Evolutionary conservation across 2,888 invertebrate genomes (phyloP), one percentile per base, ranked within the genome.

Genomic region (Odontomyia ornata): DNA sequence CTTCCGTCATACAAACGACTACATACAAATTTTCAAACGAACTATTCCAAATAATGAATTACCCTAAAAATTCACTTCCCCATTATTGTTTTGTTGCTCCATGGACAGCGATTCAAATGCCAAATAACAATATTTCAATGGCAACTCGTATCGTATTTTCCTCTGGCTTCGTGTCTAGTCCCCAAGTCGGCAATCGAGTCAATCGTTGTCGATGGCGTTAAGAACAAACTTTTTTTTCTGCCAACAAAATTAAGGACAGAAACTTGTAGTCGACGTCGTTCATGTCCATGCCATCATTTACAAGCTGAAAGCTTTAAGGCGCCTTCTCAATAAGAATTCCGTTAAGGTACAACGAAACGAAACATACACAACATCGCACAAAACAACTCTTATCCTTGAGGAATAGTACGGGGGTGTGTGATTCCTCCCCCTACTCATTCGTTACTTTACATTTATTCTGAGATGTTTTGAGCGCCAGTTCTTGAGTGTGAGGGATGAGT

Each of bases 331-430:
- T 28, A 72, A 72, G 46, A 46, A 72, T 30, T 72, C 72, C 21
- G 72, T 72, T 72, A 72, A 72, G 72, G 56, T 72, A 72, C 30
- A 72, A 72, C 57, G 15, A 46, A 67, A 46, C 27, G 36, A 36
- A 36, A 36, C 9, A 36, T 36, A 67, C 46, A 46, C 23, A 67
- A 46, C 23, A 67, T n/a, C 36, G 18, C 9, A 46, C 67, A 43
- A 67, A 67, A 67, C 46, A 67, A 67, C 36, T 67, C 56, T 56
- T 72, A 72, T 56, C 72, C 72, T 72, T 72, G 72, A 57, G 57
- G 18, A 21, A 67, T 21, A 67, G 21, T 43, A n/a, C 28, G 18
- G 57, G 30, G 30, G 56, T 36, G 52, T 47, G 60, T 9, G 30
- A 72, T 21, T 52, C 30, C 9, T 52, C 25, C 60, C 21, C 67